Conservation (phyloP, 2,113 vertebrate genomes). For the Platichthys flesus region DNA sequence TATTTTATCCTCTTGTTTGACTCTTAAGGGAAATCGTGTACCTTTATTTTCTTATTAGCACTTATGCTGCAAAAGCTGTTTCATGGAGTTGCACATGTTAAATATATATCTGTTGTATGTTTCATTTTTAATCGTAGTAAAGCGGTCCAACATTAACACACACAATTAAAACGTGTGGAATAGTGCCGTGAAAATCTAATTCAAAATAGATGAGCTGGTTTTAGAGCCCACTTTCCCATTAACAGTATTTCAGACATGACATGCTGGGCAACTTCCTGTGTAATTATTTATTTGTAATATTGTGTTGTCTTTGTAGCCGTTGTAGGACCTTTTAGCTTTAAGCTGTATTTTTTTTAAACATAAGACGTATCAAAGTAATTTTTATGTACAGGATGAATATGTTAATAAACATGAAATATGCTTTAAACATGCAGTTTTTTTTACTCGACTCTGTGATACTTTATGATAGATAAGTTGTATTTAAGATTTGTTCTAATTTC, state of each 20-base stretch:
- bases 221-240: not conserved
- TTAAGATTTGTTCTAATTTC: not conserved
- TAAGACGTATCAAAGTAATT: not conserved
- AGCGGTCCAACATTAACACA: not conserved
- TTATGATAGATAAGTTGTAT: not conserved
- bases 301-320: not conserved
- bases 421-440: too few species aligned
- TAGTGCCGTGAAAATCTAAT: too few species aligned
- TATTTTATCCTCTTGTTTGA: not conserved
- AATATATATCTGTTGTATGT: not conserved
- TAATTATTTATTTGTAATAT: conserved; percentile 52
- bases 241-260: not conserved
- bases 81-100: not conserved
- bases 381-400: conserved; percentile 23
- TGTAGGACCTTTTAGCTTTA: not conserved
- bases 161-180: too few species aligned
- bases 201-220: not conserved
- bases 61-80: not conserved
- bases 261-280: not conserved
- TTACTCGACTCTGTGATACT: too few species aligned
- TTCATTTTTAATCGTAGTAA: not conserved
- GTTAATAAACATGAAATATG: conserved; percentile 21
- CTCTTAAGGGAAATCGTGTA: not conserved
- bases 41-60: not conserved
- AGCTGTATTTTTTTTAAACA: not conserved